Conservation (phyloP, 2,888 invertebrate species). For the Graphium colonna region DNA sequence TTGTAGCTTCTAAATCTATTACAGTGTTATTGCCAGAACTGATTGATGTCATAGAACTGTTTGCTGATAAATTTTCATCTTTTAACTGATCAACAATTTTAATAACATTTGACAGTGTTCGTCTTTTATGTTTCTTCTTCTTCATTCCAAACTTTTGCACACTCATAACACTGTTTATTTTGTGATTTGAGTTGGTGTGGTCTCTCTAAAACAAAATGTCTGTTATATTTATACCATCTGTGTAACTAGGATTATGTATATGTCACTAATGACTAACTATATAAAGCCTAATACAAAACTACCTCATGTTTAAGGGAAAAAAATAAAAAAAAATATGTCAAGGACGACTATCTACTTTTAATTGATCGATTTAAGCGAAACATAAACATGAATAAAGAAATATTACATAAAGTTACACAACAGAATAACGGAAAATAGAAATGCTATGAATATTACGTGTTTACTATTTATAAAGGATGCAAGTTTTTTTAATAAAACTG, state of each 20-base stretch:
- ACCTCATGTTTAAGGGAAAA: no score
- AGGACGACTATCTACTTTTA: no score
- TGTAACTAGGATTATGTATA: no score
- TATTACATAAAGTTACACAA: no score
- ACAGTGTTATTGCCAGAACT: conserved; percentile 30
- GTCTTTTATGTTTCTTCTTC: conserved; percentile 31
- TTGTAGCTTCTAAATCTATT: conserved; percentile 33
- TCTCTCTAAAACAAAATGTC: conserved; percentile 37
- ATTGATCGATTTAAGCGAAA: no score
- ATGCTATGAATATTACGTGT: no score
- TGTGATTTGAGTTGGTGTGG: conserved; percentile 30
- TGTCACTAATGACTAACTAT: no score
- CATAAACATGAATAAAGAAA: no score
- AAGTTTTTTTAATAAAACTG: not conserved
- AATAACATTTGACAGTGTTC: conserved; percentile 10
- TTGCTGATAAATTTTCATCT: conserved; percentile 27
- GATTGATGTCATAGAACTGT: conserved; percentile 7
- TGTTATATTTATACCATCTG: no score
- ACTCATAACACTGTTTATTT: conserved; percentile 31
- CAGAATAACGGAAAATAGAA: no score
- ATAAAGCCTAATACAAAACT: no score
- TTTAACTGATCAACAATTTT: conserved; percentile 40
- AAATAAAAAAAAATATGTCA: no score
- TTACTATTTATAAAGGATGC: conserved; percentile 10
- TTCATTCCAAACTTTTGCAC: conserved; percentile 34